Evolutionary conservation across 2,888 invertebrate species (phyloP), one percentile per base, ranked within the genome.

Genomic region (Lepidocyrtoides sp.): DNA sequence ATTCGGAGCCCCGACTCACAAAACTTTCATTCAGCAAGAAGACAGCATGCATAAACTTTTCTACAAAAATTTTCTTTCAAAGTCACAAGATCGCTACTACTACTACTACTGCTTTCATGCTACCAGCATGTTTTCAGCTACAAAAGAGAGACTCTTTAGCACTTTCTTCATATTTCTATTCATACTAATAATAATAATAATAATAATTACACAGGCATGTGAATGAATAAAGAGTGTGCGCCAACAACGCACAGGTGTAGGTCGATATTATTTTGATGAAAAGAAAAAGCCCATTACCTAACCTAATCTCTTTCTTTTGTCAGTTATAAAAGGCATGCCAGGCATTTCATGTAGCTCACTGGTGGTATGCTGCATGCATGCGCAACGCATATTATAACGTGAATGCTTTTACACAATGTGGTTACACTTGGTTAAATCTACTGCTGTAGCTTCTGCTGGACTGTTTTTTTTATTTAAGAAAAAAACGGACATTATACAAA

Each of bases 271-370:
- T 44, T 83, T 23, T 44, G 51, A 72, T 85, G 84, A 85, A 57
- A 57, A 75, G 60, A 63, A 82, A 81, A 88, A 69, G 41, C 72
- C 88, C 88, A 89, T 89, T 89, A 89, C 88, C 88, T 89, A 72
- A 89, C 88, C 88, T 89, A 89, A 89, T 89, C 88, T 89, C 63
- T 75, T 60, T 85, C 72, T 87, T 79, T 63, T 87, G 57, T 79
- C 23, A 79, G 17, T 44, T 36, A 51, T 48, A n/a, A 66, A 83
- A 83, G 29, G 66, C 26, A 82, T 44, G 32, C 63, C 57, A 57
- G n/a, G 57, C 60, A 82, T 66, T 36, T 8, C 17, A 57, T 17
- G 2, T 32, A 48, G 23, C 44, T 17, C 20, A 17, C 54, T n/a
- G 63, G 63, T 57, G 57, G 57, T 57, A 41, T 60, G 36, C 51